Conservation (phyloP, 2,113 vertebrate species). For the Colistium nudipinnis region DNA sequence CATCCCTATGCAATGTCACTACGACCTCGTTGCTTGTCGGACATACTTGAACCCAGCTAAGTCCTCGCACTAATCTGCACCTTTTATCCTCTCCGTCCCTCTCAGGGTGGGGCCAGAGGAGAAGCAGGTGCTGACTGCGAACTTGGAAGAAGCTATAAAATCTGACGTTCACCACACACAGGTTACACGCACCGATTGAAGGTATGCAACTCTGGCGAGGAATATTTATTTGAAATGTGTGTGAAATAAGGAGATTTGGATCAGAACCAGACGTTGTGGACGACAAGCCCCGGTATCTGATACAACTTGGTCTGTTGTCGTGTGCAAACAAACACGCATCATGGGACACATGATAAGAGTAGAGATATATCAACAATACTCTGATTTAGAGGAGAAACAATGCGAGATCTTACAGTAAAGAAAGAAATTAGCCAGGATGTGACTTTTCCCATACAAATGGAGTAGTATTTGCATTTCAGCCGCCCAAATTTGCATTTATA, state of each 20-base stretch:
- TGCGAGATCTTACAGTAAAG: slow-evolving; percentile 63
- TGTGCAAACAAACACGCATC: not conserved
- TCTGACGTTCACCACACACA: slow-evolving; percentile 27
- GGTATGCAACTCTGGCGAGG: slow-evolving; percentile 24
- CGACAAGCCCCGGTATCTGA: not conserved
- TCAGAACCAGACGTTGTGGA: not conserved
- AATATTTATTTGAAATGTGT: slow-evolving; percentile 31
- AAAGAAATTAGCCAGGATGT: slow-evolving; percentile 39
- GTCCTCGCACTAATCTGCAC: slow-evolving; percentile 19
- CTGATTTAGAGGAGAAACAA: slow-evolving; percentile 48
- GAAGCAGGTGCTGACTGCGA: not conserved
- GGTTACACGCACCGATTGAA: not conserved
- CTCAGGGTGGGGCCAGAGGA: not conserved
- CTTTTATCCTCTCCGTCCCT: slow-evolving; percentile 1
- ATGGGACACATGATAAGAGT: not conserved
- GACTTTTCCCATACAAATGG: slow-evolving; percentile 65
- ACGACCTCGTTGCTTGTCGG: slow-evolving; percentile 11
- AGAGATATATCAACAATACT: not conserved
- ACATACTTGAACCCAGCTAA: slow-evolving; percentile 9
- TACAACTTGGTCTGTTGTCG: not conserved
- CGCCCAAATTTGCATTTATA: slow-evolving; percentile 78
- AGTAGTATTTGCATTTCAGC: slow-evolving; percentile 64
- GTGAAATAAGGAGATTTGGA: slow-evolving; percentile 11
- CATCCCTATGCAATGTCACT: slow-evolving; percentile 5
- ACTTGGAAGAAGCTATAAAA: slow-evolving; percentile 7